Evolutionary conservation across 2,888 invertebrate genomes (phyloP).

Genomic region (Incurvaria masculella): DNA sequence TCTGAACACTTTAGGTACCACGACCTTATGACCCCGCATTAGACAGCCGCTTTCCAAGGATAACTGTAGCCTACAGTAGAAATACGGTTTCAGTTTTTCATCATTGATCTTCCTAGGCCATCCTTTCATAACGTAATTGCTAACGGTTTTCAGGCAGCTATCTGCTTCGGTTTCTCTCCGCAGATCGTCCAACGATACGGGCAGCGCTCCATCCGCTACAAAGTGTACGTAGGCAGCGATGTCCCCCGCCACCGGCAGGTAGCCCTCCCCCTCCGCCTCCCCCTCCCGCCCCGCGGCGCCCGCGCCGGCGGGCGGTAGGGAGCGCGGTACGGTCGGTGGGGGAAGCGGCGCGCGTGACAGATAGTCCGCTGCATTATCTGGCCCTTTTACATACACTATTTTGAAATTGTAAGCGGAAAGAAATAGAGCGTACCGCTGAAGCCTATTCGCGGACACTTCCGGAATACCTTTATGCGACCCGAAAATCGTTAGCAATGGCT

Average conservation of each 20-base stretch:
- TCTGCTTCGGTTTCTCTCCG: background rate
- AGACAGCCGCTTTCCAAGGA: slow-evolving; percentile 3
- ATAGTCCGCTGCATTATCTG: slow-evolving; percentile 9
- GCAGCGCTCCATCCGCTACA: slow-evolving; percentile 1
- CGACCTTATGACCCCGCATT: slow-evolving; percentile 7
- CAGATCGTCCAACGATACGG: background rate
- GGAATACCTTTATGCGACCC: background rate
- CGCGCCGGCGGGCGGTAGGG: no score
- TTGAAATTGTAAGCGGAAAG: slow-evolving; percentile 4
- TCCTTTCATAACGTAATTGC: slow-evolving; percentile 6
- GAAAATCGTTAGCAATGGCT: slow-evolving; percentile 2
- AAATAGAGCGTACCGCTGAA: no score
- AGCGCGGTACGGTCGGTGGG: background rate
- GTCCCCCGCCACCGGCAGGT: background rate
- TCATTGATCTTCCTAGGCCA: slow-evolving; percentile 3
- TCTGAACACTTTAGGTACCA: slow-evolving; percentile 1
- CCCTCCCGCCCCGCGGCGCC: no score
- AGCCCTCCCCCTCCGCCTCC: background rate
- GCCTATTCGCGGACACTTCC: background rate
- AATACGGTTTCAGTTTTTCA: slow-evolving; percentile 6
- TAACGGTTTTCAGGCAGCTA: background rate
- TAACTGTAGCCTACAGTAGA: slow-evolving; percentile 2
- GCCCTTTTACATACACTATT: slow-evolving; percentile 3
- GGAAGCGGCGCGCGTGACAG: slow-evolving; percentile 10
- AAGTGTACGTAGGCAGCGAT: slow-evolving; percentile 7